Evolutionary conservation across 2,888 invertebrate species (phyloP).

Genomic region (Oxyscelio sp.): DNA sequence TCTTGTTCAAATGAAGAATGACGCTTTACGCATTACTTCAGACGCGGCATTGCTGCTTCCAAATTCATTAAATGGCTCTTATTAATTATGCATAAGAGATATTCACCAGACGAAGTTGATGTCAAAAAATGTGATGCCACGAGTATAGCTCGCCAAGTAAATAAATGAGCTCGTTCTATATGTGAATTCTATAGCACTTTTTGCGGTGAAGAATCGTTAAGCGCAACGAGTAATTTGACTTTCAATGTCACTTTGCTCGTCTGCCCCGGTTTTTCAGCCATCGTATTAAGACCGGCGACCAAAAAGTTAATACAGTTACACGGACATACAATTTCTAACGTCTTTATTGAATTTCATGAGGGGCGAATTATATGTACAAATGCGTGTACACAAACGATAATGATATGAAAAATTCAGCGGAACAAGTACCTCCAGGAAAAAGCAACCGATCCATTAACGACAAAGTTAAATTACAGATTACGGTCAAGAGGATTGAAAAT

Average conservation of each 20-base stretch:
- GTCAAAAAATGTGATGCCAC: not conserved
- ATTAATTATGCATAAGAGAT: conserved; percentile 36
- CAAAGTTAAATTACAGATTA: conserved; percentile 28
- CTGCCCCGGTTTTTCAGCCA: not conserved
- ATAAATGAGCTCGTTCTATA: conserved; percentile 29
- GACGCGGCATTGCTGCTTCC: not conserved
- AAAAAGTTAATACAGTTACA: conserved; percentile 15
- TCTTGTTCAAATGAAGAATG: conserved; percentile 33
- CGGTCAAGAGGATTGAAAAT: not conserved
- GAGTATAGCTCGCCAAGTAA: conserved; percentile 2
- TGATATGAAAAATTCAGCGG: not conserved
- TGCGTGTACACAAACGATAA: not conserved
- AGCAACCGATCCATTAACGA: no score
- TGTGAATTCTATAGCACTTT: conserved; percentile 17
- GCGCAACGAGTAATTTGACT: conserved; percentile 36
- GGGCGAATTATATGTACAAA: no score
- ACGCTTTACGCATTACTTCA: not conserved
- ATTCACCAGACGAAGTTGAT: not conserved
- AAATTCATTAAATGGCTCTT: conserved; percentile 33
- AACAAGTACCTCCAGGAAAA: no score
- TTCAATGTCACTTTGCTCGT: conserved; percentile 14
- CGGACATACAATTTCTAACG: not conserved
- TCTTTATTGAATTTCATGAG: not conserved
- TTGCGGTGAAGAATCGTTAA: conserved; percentile 33
- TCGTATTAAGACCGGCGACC: conserved; percentile 12